Percentiles rank a stretch among this genome's conserved stretches.
Conservation (phyloP, 2,888 invertebrate species). For the Ennomos quercinarius region DNA sequence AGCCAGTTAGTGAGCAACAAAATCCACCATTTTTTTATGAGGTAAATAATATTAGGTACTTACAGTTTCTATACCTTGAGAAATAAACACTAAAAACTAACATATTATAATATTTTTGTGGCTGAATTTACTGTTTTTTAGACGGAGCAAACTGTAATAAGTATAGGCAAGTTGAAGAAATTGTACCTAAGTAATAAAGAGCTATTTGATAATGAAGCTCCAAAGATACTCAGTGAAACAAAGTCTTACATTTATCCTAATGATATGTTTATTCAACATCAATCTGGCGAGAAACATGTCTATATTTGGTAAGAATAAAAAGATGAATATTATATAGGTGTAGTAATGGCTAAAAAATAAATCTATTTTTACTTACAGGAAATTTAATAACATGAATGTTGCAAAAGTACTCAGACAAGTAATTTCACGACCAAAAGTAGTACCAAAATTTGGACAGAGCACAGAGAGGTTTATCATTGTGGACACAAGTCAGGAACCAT, state of each 20-base stretch:
- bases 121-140: slow-evolving; percentile 49
- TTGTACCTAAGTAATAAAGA: slow-evolving; percentile 86
- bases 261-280: slow-evolving; percentile 62
- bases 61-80: too few relatives aligned
- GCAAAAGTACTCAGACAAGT: slow-evolving; percentile 89
- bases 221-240: slow-evolving; percentile 79
- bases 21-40: slow-evolving; percentile 84
- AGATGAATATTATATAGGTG: neutral
- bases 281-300: slow-evolving; percentile 51
- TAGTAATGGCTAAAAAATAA: neutral
- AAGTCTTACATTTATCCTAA: slow-evolving; percentile 68
- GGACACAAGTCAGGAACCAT: slow-evolving; percentile 87
- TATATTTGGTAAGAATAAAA: slow-evolving; percentile 63
- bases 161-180: slow-evolving; percentile 80
- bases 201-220: slow-evolving; percentile 87
- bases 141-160: slow-evolving; percentile 85
- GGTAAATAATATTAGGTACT: slow-evolving; percentile 54
- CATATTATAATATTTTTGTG: too few relatives aligned
- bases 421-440: slow-evolving; percentile 89
- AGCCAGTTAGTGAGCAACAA: slow-evolving; percentile 61
- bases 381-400: slow-evolving; percentile 91
- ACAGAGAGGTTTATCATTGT: slow-evolving; percentile 92
- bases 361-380: slow-evolving; percentile 79
- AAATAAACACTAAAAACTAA: too few relatives aligned
- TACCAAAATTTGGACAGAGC: slow-evolving; percentile 90